Evolutionary conservation across 2,888 invertebrate genomes (phyloP), one percentile per base, ranked within the genome.

Genomic region (Trimorus sp.): DNA sequence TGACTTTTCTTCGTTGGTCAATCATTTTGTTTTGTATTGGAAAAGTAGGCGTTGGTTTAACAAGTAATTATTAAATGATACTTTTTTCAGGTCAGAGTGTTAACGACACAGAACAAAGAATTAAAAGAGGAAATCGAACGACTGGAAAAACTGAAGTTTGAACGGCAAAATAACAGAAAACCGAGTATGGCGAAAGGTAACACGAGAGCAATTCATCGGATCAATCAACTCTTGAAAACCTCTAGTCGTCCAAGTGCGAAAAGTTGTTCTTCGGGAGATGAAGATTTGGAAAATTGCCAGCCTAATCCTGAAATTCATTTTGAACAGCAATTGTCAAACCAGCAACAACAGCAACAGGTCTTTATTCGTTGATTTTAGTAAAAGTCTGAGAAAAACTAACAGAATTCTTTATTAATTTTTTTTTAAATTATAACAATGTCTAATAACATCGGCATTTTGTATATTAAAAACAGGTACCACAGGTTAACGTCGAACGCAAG

Each of bases 191-290:
- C 94, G 77, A 91, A 94, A 53, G 93, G 94, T n/a, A 96, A 96
- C 83, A 94, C 95, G 42, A 96, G 95, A 92, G 94, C 96, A 90
- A 92, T 96, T 81, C 95, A 96, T 86, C 95, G 95, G 91, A 96
- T 97, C 42, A 96, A 95, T 88, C 94, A 94, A 79, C 94, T 94
- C 83, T 90, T 95, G 54, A 92, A 87, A 12, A 75, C 71, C 37
- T 81, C 84, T 11, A 78, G 83, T 48, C 86, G 81, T 45, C 37
- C 79, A 0, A 76, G 48, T 1, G 85, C 83, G 36, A 86, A 85
- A 60, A 85, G 83, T 65, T 79, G 85, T 62, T 83, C 80, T 0
- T 85, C 84, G 12, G 86, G 88, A 45, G 86, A 86, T 16, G 88
- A 88, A 14, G 76, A 16, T 1, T 12, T 36, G 2, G 79, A 68